Evolutionary conservation across 2,888 invertebrate species (phyloP).

Genomic region (Smittia aterrima): DNA sequence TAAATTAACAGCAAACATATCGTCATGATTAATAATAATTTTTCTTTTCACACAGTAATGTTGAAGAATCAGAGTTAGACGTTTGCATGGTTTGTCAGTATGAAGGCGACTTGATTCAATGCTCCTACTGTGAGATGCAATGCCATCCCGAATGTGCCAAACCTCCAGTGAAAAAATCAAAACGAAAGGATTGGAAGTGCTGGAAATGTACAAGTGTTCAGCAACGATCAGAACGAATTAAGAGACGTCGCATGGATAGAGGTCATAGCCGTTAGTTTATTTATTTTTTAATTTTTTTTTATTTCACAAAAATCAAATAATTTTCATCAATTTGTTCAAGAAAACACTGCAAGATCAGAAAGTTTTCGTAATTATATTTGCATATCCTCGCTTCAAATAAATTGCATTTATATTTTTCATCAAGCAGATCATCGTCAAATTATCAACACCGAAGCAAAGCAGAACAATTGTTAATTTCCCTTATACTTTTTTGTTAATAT

Average conservation of each 20-base stretch:
- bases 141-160: slow-evolving; percentile 75
- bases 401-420: too few relatives aligned
- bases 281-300: background rate
- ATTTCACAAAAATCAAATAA: background rate
- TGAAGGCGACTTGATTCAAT: slow-evolving; percentile 1
- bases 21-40: slow-evolving; percentile 43
- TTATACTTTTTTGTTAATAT: background rate
- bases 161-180: slow-evolving; percentile 61
- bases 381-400: background rate
- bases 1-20: slow-evolving; percentile 44
- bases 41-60: background rate
- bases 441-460: too few relatives aligned
- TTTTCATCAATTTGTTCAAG: background rate
- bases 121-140: slow-evolving; percentile 48
- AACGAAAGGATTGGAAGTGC: slow-evolving; percentile 64
- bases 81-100: slow-evolving; percentile 62
- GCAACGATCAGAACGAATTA: slow-evolving; percentile 55
- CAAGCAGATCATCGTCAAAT: too few relatives aligned
- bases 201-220: slow-evolving; percentile 55
- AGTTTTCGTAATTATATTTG: background rate
- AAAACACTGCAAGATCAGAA: background rate
- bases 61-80: slow-evolving; percentile 56
- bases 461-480: too few relatives aligned
- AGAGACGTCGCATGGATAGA: slow-evolving; percentile 69
- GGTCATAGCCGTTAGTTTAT: slow-evolving; percentile 56